phyloP scores from a whole-genome alignment of 2,888 invertebrate genomes.

The Drosophila nr. perissopoda region DNA sequence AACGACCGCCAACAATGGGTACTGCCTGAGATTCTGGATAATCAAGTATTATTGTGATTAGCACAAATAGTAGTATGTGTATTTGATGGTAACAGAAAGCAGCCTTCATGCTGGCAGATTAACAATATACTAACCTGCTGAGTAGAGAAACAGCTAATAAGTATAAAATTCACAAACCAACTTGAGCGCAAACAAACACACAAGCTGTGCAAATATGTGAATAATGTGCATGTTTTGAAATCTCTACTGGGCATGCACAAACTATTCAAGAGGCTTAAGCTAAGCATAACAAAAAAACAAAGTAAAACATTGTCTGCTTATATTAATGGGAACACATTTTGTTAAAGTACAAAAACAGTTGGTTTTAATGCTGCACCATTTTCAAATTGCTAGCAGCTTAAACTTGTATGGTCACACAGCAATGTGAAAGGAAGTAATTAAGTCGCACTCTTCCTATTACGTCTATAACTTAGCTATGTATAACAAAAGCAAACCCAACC shows the following conservation, averaged over 20 bases:
- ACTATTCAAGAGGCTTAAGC: conserved; percentile 3
- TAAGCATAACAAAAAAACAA: background rate
- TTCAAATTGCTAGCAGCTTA: background rate
- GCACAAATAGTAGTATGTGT: conserved; percentile 21
- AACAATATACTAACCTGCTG: conserved; percentile 56
- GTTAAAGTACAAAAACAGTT: too few species aligned
- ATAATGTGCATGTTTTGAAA: conserved; percentile 69
- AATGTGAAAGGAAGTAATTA: background rate
- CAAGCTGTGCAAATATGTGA: conserved; percentile 81
- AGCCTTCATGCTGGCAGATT: conserved; percentile 59
- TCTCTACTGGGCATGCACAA: conserved; percentile 62
- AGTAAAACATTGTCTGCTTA: background rate
- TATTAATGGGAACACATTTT: background rate
- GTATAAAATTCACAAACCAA: conserved; percentile 41
- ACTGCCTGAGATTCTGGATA: conserved; percentile 38
- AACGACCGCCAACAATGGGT: conserved; percentile 81
- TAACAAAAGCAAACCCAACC: background rate
- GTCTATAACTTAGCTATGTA: background rate
- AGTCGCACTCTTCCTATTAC: background rate
- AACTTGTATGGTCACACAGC: background rate
- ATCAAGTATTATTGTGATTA: conserved; percentile 12
- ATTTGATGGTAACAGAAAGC: conserved; percentile 28
- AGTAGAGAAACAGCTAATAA: conserved; percentile 54
- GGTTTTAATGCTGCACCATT: background rate
- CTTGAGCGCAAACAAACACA: conserved; percentile 39